Evolutionary conservation across 1,140 invertebrate genomes (phyloP).

Genomic region (Drosophila sproati): DNA sequence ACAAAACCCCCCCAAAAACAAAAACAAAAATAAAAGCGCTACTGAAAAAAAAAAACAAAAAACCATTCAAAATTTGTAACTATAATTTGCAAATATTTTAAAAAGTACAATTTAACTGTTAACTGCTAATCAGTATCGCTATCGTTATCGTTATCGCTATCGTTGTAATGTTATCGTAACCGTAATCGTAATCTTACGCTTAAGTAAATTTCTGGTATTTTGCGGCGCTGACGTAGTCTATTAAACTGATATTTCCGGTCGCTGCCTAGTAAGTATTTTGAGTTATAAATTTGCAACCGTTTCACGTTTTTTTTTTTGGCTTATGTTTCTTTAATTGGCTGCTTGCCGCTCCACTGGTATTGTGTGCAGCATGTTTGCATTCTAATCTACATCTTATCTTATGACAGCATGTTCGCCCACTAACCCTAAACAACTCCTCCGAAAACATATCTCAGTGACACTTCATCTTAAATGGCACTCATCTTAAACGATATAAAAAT

Average conservation of each 20-base stretch:
- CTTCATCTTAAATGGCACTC: background rate
- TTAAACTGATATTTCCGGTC: constrained; percentile 33
- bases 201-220: constrained; percentile 38
- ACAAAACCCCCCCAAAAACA: constrained; percentile 10
- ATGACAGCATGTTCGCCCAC: constrained; percentile 19
- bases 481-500: background rate
- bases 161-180: constrained; percentile 16
- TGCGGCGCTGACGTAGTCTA: constrained; percentile 54
- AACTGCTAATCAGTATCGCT: constrained; percentile 54
- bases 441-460: background rate
- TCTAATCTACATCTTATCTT: constrained; percentile 16
- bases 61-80: constrained; percentile 19
- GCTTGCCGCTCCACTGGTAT: constrained; percentile 35
- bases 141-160: constrained; percentile 38
- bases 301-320: constrained; percentile 16
- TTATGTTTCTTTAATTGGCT: constrained; percentile 45
- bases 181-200: constrained; percentile 44
- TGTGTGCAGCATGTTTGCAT: constrained; percentile 55
- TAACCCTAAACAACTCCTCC: background rate
- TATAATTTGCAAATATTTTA: constrained; percentile 25
- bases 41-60: constrained; percentile 24
- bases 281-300: constrained; percentile 23
- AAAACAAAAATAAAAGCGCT: constrained; percentile 33
- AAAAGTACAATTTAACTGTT: constrained; percentile 46
- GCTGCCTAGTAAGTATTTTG: constrained; percentile 67